phyloP scores from a whole-genome alignment of 2,888 invertebrate species.

The Campoletis raptor region DNA sequence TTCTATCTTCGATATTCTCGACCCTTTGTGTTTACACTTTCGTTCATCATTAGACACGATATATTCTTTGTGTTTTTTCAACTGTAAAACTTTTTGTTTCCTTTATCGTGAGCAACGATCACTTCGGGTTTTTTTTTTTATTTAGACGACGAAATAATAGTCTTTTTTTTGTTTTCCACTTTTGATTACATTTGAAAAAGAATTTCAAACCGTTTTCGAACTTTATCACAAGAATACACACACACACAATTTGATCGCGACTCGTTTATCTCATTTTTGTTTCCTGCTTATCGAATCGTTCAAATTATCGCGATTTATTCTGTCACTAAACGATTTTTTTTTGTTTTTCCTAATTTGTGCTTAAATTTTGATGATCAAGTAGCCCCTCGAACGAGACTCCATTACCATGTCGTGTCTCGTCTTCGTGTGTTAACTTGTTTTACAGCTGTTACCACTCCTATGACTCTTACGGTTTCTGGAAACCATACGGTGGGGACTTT shows the following conservation, averaged over 20 bases:
- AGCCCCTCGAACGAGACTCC: neutral
- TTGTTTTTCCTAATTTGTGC: conserved; percentile 25
- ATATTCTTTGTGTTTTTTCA: neutral
- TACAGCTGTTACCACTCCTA: conserved; percentile 18
- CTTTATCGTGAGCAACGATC: neutral
- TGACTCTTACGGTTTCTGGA: conserved; percentile 30
- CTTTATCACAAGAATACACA: neutral
- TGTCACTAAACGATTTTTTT: neutral
- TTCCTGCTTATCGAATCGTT: conserved; percentile 1
- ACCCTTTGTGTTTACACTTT: conserved; percentile 10
- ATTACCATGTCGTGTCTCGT: conserved; percentile 1
- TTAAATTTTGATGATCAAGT: conserved; percentile 33
- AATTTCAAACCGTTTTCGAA: conserved; percentile 12
- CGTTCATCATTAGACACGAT: conserved; percentile 14
- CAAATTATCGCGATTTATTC: neutral
- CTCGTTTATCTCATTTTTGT: neutral
- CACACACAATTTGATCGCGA: neutral
- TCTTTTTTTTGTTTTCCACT: neutral
- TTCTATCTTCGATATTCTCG: conserved; percentile 6
- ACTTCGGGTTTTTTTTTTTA: neutral
- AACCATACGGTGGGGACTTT: conserved; percentile 14
- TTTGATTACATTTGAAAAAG: neutral
- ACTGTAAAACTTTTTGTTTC: neutral
- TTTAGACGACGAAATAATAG: neutral
- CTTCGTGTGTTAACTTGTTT: neutral